These are phyloP conservation scores for Globicephala melas DNA, from an alignment of 2,113 vertebrate genomes.

Conservation along the genomic window DNA sequence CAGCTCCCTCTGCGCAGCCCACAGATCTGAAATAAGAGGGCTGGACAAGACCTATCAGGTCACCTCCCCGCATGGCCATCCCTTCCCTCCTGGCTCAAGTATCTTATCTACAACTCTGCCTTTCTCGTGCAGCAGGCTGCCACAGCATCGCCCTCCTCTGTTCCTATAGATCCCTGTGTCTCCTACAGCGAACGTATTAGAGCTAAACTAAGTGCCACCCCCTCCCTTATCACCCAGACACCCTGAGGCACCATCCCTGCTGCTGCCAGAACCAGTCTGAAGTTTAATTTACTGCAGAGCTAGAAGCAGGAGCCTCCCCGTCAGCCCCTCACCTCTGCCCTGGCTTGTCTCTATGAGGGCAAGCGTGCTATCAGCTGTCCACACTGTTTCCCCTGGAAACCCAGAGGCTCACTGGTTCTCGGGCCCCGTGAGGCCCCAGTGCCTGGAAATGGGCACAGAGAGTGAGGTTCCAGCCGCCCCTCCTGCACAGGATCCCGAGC, in stretches of 20 bases:
- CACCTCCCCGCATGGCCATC: not conserved
- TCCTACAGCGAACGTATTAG: not conserved
- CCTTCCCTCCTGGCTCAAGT: not conserved
- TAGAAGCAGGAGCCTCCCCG: not conserved
- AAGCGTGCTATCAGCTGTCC: accelerated
- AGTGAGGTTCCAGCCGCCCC: accelerated
- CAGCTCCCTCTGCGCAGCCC: not conserved
- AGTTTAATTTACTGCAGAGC: constrained; percentile 55
- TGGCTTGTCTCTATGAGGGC: not conserved
- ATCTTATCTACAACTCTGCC: constrained; percentile 48
- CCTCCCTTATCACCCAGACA: constrained; percentile 50
- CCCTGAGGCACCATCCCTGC: not conserved
- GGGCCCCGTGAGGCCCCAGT: accelerated
- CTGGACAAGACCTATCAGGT: not conserved
- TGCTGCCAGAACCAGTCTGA: constrained; percentile 17
- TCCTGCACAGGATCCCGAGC: not conserved
- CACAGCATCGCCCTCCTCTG: not conserved
- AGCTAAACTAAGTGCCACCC: constrained; percentile 39
- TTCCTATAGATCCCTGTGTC: constrained; percentile 25
- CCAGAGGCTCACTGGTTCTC: not conserved
- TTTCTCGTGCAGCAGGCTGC: constrained; percentile 43
- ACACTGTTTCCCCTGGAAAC: not conserved
- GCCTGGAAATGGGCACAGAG: not conserved
- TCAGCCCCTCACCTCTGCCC: accelerated
- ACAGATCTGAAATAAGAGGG: constrained; percentile 24